These are phyloP conservation scores for Pseudorhombus dupliciocellatus DNA, from an alignment of 2,113 vertebrate species.

Conservation along the genomic window DNA sequence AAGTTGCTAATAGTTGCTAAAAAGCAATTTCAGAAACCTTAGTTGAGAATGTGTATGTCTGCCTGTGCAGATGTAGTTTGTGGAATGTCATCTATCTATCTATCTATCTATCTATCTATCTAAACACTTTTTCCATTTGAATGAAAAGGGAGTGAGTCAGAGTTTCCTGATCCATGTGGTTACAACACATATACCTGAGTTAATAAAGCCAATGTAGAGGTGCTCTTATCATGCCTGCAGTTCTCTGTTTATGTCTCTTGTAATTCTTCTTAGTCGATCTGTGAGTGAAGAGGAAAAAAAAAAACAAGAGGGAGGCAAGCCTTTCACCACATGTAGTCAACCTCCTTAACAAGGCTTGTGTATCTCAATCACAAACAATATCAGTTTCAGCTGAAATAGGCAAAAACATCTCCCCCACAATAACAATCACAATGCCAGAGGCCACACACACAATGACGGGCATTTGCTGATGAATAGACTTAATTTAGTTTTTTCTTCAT, in stretches of 20 bases:
- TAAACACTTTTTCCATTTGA: constrained; percentile 11
- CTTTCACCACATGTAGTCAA: constrained; percentile 25
- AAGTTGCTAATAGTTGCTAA: constrained; percentile 31
- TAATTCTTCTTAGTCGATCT: constrained; percentile 14
- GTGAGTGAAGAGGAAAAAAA: constrained; percentile 6
- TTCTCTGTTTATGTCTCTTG: constrained; percentile 38
- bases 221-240: constrained; percentile 26
- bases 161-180: constrained; percentile 60
- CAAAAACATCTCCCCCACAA: constrained; percentile 28
- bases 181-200: constrained; percentile 52
- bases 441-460: constrained; percentile 47
- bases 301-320: constrained; percentile 3
- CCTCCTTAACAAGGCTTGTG: constrained; percentile 51
- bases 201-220: constrained; percentile 57
- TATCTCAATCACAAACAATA: constrained; percentile 58
- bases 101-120: not conserved
- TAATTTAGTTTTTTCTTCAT: constrained; percentile 62
- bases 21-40: constrained; percentile 13
- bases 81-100: not conserved
- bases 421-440: constrained; percentile 36
- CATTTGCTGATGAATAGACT: constrained; percentile 61
- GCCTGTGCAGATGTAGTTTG: not conserved
- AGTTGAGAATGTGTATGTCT: not conserved
- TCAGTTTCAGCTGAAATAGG: constrained; percentile 55
- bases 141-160: constrained; percentile 61